Conservation (phyloP, 2,888 invertebrate species). For the Andrena camellia region DNA sequence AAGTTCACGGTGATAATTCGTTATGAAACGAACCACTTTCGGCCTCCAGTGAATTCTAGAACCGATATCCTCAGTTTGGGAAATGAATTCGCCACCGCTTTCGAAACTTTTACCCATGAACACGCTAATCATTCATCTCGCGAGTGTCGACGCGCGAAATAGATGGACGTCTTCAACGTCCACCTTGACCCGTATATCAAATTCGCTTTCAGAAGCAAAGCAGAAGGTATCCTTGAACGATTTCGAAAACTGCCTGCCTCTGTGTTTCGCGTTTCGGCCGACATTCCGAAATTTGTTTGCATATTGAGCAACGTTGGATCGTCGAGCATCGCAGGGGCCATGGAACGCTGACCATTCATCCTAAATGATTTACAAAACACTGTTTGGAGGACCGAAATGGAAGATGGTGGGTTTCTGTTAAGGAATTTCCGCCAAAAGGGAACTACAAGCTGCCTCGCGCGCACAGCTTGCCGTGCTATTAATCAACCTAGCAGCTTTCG, state of each 20-base stretch:
- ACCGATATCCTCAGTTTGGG: no score
- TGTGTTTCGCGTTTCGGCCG: neutral
- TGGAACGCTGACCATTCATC: neutral
- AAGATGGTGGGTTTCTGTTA: neutral
- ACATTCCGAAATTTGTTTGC: conserved; percentile 9
- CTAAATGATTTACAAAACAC: neutral
- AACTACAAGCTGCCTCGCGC: neutral
- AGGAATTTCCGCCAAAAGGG: neutral
- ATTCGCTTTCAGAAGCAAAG: neutral
- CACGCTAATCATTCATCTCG: neutral
- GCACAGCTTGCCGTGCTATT: conserved; percentile 14
- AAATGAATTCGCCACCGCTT: neutral
- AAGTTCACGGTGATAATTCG: conserved; percentile 38
- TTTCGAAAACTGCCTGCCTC: conserved; percentile 33
- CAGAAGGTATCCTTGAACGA: conserved; percentile 4
- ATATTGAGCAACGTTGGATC: conserved; percentile 5
- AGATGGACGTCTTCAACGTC: neutral
- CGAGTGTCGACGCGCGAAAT: neutral
- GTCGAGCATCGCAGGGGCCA: no score
- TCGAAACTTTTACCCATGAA: neutral
- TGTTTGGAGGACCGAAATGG: neutral
- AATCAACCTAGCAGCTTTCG: conserved; percentile 33
- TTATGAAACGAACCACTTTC: conserved; percentile 29
- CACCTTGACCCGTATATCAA: conserved; percentile 27
- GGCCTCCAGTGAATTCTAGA: no score